phyloP scores from a whole-genome alignment of 2,888 invertebrate species.

The Oscheius sp. region DNA sequence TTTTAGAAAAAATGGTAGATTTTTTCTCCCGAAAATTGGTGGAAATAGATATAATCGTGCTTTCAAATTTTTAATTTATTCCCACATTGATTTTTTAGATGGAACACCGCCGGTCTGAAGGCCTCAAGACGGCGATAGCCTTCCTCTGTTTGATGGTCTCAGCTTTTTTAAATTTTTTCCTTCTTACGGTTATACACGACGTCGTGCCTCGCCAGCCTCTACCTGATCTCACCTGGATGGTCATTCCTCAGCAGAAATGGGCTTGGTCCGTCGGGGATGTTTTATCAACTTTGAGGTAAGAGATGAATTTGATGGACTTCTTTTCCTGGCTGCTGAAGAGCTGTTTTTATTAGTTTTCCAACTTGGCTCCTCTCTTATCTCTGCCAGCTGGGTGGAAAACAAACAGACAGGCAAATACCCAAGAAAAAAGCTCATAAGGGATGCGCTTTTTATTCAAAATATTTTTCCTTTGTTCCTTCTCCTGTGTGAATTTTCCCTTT shows the following conservation, averaged over 20 bases:
- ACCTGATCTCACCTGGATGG: constrained; percentile 66
- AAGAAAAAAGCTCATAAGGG: neutral
- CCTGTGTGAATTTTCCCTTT: too few species aligned
- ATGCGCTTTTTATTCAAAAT: neutral
- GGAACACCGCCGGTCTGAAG: constrained; percentile 46
- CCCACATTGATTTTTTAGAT: constrained; percentile 12
- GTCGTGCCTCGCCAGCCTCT: constrained; percentile 63
- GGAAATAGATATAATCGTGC: too few species aligned
- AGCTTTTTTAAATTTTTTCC: constrained; percentile 68
- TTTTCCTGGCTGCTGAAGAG: neutral
- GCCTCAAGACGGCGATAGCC: constrained; percentile 63
- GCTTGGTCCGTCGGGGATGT: constrained; percentile 70
- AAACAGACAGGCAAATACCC: neutral
- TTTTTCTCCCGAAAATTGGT: too few species aligned
- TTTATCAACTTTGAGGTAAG: constrained; percentile 64
- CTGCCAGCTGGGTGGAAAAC: neutral
- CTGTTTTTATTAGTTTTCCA: too few species aligned
- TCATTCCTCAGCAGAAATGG: constrained; percentile 69
- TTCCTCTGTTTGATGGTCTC: constrained; percentile 64
- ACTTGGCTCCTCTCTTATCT: too few species aligned
- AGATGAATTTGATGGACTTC: neutral
- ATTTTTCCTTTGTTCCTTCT: too few species aligned
- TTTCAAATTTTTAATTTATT: neutral
- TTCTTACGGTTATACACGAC: constrained; percentile 69
- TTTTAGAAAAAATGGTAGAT: too few species aligned